These are phyloP conservation scores for Eulimnadia texana DNA, from an alignment of 1,140 invertebrate genomes.

Conservation along the genomic window DNA sequence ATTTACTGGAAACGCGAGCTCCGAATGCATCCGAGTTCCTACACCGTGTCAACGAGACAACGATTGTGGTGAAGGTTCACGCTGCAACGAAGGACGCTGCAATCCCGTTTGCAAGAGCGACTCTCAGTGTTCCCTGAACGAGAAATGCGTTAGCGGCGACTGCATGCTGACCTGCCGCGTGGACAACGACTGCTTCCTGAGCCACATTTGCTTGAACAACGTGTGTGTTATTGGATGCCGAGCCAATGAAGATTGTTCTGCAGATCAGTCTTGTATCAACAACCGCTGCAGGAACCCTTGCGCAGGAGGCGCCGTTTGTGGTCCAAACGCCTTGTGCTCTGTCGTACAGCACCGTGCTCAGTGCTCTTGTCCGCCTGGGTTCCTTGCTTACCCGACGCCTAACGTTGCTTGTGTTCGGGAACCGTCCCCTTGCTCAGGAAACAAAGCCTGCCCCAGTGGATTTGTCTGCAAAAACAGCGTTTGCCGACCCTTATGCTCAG, in stretches of 20 bases:
- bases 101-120: conserved; percentile 55
- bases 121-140: conserved; percentile 74
- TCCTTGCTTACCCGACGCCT: conserved; percentile 4
- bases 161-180: conserved; percentile 74
- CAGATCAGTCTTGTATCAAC: conserved; percentile 58
- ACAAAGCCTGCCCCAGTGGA: conserved; percentile 51
- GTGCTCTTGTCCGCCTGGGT: conserved; percentile 57
- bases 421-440: conserved; percentile 50
- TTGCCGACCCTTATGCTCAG: conserved; percentile 60
- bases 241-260: conserved; percentile 69
- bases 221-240: conserved; percentile 73
- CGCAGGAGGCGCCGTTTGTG: conserved; percentile 50
- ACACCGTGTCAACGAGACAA: conserved; percentile 49
- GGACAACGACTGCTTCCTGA: conserved; percentile 80
- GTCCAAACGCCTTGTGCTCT: conserved; percentile 63
- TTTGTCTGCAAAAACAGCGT: conserved; percentile 47
- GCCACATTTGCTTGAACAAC: conserved; percentile 71
- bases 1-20: conserved; percentile 68
- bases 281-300: conserved; percentile 71
- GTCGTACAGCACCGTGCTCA: conserved; percentile 65
- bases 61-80: conserved; percentile 51
- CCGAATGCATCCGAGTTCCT: conserved; percentile 61
- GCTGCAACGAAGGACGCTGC: conserved; percentile 63
- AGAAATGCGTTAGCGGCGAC: conserved; percentile 64
- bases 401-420: conserved; percentile 56